These are phyloP conservation scores for Chamaetylas fuelleborni DNA, from an alignment of 2,113 vertebrate species.

Conservation along the genomic window DNA sequence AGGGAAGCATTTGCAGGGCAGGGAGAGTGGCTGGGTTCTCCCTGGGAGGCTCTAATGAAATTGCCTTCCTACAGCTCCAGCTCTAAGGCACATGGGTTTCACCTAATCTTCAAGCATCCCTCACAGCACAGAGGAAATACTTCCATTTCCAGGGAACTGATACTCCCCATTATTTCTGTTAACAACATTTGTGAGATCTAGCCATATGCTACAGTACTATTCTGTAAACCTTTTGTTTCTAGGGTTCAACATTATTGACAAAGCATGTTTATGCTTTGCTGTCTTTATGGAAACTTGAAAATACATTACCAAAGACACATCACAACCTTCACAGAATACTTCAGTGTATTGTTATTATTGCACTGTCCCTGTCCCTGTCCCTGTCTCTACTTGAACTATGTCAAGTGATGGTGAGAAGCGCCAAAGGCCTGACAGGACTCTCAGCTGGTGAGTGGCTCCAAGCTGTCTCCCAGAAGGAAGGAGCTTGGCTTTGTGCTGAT, in stretches of 20 bases:
- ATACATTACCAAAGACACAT: neutral
- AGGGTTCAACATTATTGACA: neutral
- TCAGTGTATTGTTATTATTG: neutral
- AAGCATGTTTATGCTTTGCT: neutral
- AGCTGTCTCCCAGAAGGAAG: neutral
- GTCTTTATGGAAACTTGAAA: neutral
- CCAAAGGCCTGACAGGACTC: neutral
- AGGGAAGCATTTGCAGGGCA: neutral
- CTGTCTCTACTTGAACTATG: neutral
- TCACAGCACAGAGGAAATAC: neutral
- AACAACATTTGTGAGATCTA: neutral
- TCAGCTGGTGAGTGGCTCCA: neutral
- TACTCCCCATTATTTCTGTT: neutral
- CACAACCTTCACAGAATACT: neutral
- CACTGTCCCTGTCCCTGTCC: neutral
- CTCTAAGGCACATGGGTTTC: neutral
- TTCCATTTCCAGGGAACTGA: neutral
- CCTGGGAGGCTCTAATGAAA: neutral
- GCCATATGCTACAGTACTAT: neutral
- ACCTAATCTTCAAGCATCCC: neutral
- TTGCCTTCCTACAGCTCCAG: neutral
- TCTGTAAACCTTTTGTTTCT: neutral
- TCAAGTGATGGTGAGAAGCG: fast-evolving
- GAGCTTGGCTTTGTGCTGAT: neutral
- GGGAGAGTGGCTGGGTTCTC: neutral